Base-by-base conservation (phyloP, 2,888 invertebrate species). In the Pseudanteris insignis region DNA sequence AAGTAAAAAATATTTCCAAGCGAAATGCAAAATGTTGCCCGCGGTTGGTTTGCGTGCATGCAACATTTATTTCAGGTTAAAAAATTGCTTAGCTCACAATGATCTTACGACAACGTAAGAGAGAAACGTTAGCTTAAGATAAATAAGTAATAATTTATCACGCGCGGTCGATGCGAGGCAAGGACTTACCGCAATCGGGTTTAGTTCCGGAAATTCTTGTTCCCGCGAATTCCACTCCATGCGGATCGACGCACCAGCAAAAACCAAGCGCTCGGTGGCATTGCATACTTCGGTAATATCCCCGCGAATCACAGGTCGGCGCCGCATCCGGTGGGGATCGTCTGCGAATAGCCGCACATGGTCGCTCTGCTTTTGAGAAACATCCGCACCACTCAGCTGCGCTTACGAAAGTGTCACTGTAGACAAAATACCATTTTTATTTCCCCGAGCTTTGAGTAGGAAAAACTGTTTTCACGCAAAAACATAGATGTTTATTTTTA, bases 161-260 rank as follows among this genome's bases (percentile, higher is more conserved):
- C n/a, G n/a, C n/a, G 2, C 28, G 21, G 24, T 32, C 34, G 37
- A 41, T 30, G 32, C 24, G 43, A 43, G n/a, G 36, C 28, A 9
- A 21, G 24, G 14, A 46, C 85, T 84, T 82, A 90, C 90, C 89
- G 79, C 91, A 91, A 80, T 87, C 88, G 55, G 90, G 89, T 81
- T 88, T 89, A 29, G 72, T 64, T 80, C 91, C 88, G 78, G 89
- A 84, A 65, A 90, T 89, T 77, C 93, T 89, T 67, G 92, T 90
- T 77, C 91, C 91, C 68, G 92, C 87, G 74, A 88, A 88, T 82
- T 94, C 94, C 33, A 90, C 91, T 47, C 94, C 94, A 81, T 94
- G 94, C 78, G 90, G 88, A 83, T 94, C 93, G 67, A 94, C 93
- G 83, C 94, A 94, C 94, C 94, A 94, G 82, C 94, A 94, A 79